Evolutionary conservation across 2,113 vertebrate genomes (phyloP), one percentile per base, ranked within the genome.

Genomic region (Ivindomyrus marchei): DNA sequence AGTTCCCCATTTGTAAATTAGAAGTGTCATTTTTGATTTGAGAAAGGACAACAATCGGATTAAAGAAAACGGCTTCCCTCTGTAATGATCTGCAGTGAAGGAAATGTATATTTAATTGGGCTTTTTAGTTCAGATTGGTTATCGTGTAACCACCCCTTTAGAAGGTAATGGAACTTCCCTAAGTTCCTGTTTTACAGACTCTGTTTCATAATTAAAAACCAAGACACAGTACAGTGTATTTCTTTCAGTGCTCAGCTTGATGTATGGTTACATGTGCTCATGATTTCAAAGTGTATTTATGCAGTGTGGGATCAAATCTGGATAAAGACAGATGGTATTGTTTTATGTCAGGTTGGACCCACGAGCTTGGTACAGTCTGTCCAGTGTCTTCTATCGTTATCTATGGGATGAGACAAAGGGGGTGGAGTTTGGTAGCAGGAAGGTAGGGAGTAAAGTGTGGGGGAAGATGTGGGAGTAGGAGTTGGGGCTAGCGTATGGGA

Each of bases 71-170:
- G 56, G 85, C 85, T 87, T 87, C 50, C 85, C 85, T 53, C 15
- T 52, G 85, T 87, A 87, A 87, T 53, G 85, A 87, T 52, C 50
- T 87, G 85, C 85, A 87, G 85, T 87, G 85, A 87, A 87, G 85
- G 85, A 52, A 87, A 56, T 87, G 85, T 56, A 87, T n/a, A 87
- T 87, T 53, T 87, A 56, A 87, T 87, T 87, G 85, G 85, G 85
- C 85, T 56, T 53, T 87, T 87, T 87, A 87, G 49, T 52, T 87
- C 50, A 56, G 47, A 87, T 87, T 87, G 49, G 49, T 87, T 19
- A 87, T 87, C 85, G 6, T 39, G 13, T 87, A 56, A 36, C 49
- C 53, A 53, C 36, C 50, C 85, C 53, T 87, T 53, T 53, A 39
- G 85, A 36, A 53, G 49, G 85, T 47, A 87, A 52, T 87, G 49